Evolutionary conservation across 2,888 invertebrate species (phyloP).

Genomic region (Octonoba sinensis): DNA sequence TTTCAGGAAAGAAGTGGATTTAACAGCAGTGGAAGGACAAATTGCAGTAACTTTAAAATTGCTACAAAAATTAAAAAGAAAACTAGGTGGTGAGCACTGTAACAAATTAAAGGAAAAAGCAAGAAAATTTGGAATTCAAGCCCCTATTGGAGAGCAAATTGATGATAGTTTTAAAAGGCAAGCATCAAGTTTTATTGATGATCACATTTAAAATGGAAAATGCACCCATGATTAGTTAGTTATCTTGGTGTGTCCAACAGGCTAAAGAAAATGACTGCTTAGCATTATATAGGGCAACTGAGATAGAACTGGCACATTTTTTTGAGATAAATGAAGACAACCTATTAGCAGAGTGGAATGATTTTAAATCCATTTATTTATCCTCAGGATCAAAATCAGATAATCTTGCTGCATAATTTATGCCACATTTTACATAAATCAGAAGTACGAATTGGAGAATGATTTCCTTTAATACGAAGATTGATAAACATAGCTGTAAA

Average conservation of each 20-base stretch:
- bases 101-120: too few relatives aligned
- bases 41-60: neutral
- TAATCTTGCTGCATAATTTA: too few relatives aligned
- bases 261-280: neutral
- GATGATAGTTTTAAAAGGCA: neutral
- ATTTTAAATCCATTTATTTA: neutral
- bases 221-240: neutral
- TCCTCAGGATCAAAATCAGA: too few relatives aligned
- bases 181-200: neutral
- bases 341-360: slow-evolving; percentile 3
- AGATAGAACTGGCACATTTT: slow-evolving; percentile 5
- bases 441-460: too few relatives aligned
- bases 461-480: too few relatives aligned
- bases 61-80: slow-evolving; percentile 13
- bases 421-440: too few relatives aligned
- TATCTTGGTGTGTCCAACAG: neutral
- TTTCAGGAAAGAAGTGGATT: neutral
- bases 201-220: neutral
- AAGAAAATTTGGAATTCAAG: neutral
- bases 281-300: slow-evolving; percentile 1
- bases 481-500: too few relatives aligned
- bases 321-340: neutral
- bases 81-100: neutral
- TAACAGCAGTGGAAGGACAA: slow-evolving; percentile 10
- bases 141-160: neutral